Evolutionary conservation across 2,797 vertebrate species (phyloP).

Genomic region (Vultur gryphus): DNA sequence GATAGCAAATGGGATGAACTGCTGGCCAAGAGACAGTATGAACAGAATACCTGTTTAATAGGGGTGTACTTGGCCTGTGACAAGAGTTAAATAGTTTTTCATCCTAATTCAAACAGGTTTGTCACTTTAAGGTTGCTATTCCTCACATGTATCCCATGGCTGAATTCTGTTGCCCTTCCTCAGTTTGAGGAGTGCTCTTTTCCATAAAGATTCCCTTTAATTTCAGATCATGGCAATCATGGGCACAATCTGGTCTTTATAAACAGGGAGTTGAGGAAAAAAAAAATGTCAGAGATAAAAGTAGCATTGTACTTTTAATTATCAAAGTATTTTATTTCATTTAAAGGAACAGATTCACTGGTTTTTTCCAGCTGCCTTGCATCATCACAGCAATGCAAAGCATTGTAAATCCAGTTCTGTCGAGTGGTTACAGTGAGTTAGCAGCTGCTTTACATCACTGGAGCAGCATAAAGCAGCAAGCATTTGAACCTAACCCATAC

Average conservation of each 20-base stretch:
- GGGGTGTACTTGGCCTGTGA: neutral
- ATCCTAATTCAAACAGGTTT: neutral
- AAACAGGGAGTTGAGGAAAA: constrained; percentile 8
- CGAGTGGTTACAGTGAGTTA: neutral
- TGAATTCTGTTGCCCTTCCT: neutral
- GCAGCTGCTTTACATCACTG: constrained; percentile 29
- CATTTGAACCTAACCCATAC: neutral
- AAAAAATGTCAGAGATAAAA: constrained; percentile 30
- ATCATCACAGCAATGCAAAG: neutral
- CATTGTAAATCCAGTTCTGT: neutral
- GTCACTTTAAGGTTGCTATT: neutral
- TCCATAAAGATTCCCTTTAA: neutral
- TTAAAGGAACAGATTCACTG: neutral
- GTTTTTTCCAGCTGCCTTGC: constrained; percentile 17
- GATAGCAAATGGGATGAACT: neutral
- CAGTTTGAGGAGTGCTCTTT: neutral
- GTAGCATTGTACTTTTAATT: constrained; percentile 29
- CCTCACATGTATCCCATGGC: neutral
- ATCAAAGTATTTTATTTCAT: constrained; percentile 14
- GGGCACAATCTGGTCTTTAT: neutral
- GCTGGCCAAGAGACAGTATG: neutral
- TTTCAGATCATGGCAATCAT: neutral
- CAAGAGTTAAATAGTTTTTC: neutral
- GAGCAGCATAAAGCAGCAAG: neutral
- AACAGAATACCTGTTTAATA: neutral